These are phyloP conservation scores for Lepidurus packardi DNA, from an alignment of 1,140 invertebrate species.

Conservation along the genomic window DNA sequence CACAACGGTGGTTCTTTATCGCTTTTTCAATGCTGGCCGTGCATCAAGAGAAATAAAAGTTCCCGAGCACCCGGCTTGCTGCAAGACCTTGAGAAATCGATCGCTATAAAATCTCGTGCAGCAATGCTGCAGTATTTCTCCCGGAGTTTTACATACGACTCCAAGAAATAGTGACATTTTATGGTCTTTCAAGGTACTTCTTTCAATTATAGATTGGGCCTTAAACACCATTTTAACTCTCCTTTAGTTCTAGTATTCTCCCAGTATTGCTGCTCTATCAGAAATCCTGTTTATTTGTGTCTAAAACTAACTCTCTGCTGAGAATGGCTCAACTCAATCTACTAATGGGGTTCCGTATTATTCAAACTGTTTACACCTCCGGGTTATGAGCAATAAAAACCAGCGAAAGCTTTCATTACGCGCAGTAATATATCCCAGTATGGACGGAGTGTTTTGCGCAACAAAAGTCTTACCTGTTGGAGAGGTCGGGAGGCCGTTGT, in stretches of 20 bases:
- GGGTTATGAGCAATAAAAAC: too few species aligned
- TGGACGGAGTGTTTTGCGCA: too few species aligned
- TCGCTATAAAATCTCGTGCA: constrained; percentile 3
- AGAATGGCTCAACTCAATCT: background rate
- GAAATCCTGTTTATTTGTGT: background rate
- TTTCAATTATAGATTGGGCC: background rate
- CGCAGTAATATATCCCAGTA: too few species aligned
- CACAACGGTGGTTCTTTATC: constrained; percentile 38
- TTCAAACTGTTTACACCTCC: background rate
- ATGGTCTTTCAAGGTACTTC: background rate
- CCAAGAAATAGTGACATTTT: background rate
- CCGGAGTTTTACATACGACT: background rate
- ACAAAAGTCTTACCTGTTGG: constrained; percentile 55
- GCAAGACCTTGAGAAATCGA: background rate
- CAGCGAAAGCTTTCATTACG: too few species aligned
- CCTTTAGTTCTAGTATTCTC: background rate
- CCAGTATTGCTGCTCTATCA: background rate
- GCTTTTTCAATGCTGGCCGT: background rate
- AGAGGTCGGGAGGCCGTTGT: constrained; percentile 74
- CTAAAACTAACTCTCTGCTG: background rate
- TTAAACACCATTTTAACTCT: background rate
- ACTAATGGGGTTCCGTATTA: background rate
- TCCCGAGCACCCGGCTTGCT: background rate
- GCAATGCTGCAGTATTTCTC: background rate
- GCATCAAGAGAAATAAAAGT: background rate